A percentile compares a stretch with the other conserved stretches of the same genome.
Evolutionary conservation across 2,797 vertebrate species (phyloP).

Genomic region (Synaphobranchus kaupii): DNA sequence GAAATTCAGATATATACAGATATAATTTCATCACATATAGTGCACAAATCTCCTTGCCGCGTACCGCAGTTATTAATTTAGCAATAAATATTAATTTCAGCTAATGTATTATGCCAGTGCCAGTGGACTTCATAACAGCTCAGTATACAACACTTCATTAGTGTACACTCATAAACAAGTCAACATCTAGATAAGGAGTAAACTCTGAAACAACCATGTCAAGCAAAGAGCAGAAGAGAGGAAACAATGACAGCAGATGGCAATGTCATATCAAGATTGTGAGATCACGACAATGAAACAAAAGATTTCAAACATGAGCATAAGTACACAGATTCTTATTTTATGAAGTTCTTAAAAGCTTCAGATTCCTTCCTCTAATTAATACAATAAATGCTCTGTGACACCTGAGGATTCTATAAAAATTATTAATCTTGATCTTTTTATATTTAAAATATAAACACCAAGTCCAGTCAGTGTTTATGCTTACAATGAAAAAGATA

Average conservation of each 20-base stretch:
- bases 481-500: neutral
- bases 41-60: neutral
- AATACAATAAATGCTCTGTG: neutral
- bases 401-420: neutral
- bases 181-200: neutral
- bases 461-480: neutral
- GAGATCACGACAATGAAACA: neutral
- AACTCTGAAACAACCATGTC: neutral
- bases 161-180: neutral
- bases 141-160: neutral
- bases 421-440: no score
- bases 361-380: neutral
- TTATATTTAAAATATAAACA: neutral
- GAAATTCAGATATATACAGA: neutral
- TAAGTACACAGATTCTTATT: constrained; percentile 6
- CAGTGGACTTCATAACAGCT: neutral
- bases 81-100: neutral
- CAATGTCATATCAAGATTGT: neutral
- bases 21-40: neutral
- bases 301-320: constrained; percentile 7
- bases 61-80: neutral
- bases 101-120: neutral
- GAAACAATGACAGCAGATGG: neutral
- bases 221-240: neutral
- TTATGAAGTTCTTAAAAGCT: neutral